Base-by-base conservation (phyloP, 2,888 invertebrate genomes). In the Luperina testacea region DNA sequence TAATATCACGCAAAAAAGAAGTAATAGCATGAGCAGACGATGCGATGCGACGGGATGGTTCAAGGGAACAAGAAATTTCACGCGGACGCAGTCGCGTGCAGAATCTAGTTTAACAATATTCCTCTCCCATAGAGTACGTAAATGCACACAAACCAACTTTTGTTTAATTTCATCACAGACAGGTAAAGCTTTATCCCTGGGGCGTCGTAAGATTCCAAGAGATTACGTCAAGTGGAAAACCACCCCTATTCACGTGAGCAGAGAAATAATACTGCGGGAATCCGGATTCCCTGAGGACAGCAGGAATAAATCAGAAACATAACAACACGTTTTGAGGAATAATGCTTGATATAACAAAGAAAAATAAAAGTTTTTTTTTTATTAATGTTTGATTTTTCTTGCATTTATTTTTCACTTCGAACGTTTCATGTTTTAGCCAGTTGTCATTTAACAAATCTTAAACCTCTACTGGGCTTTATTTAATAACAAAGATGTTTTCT, bases 171-270 rank as follows among this genome's bases (percentile, higher is more conserved):
- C 27, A 78, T 85, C 73, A 85, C 51, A 24, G 57, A 13, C 32
- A 81, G 68, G 84, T 73, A 74, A 64, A 75, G 67, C 70, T 9
- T 0, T 13, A 1, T 76, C 78, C 67, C 78, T 38, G 4, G 73
- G 67, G 82, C 73, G 68, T 74, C 70, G 75, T 85, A 65, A 68
- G 64, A 71, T 75, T 75, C 78, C 71, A 45, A 53, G 65, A 73
- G 82, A 82, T 85, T 75, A 78, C 73, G 61, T 61, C 67, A 82
- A 82, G 85, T 82, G 82, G 75, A 78, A 84, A 78, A 82, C 72
- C 76, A 63, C 65, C 38, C 38, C 48, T 67, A 15, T 68, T 2
- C 57, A 77, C 67, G 78, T 75, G 82, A 63, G 45, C 53, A n/a
- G 45, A 65, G 57, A 67, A 75, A 85, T 81, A 78, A 81, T 42